Base-by-base conservation (phyloP, 2,888 invertebrate genomes). In the Chironomus riparius region DNA sequence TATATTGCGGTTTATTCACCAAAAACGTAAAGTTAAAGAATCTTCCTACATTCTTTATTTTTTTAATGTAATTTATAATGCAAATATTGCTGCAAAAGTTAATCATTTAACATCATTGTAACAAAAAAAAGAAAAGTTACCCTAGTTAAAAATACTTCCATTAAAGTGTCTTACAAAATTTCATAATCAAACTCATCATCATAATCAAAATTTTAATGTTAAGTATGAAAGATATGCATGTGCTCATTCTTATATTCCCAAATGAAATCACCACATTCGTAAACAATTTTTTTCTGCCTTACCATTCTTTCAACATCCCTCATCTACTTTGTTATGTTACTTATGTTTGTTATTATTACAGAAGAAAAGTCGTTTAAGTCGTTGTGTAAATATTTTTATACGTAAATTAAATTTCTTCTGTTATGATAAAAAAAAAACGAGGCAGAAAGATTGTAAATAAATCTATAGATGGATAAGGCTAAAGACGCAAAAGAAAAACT, bases 311-410 rank as follows among this genome's bases (percentile, higher is more conserved):
- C 56, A 56, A 18, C 18, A 56, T 18, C n/a, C 18, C n/a, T 18
- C 56, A 56, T 56, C 18, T 18, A 56, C 5, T 56, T 56, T 56
- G 18, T 56, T 56, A 56, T 56, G 56, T 56, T 56, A 38, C 38
- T 38, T 38, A 15, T 56, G 56, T 56, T 56, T 56, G 56, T 18
- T 18, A 56, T 56, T 56, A 12, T 22, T 38, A 38, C 7, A 38
- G 70, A 21, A 50, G 28, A 72, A 72, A 72, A 72, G 15, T 21
- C 72, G 72, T 62, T 62, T 62, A 72, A 72, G 72, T 61, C 62
- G 61, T 62, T 72, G 62, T 28, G 72, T 72, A 72, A 72, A 72
- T 72, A 72, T 72, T 72, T 72, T 72, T 72, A 21, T 38, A 72
- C 18, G 61, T 50, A 72, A 72, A 72, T 72, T 72, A 72, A 72